Evolutionary conservation across 92 coral and sea anemone genomes (phyloP).

Genomic region (Porites rus): DNA sequence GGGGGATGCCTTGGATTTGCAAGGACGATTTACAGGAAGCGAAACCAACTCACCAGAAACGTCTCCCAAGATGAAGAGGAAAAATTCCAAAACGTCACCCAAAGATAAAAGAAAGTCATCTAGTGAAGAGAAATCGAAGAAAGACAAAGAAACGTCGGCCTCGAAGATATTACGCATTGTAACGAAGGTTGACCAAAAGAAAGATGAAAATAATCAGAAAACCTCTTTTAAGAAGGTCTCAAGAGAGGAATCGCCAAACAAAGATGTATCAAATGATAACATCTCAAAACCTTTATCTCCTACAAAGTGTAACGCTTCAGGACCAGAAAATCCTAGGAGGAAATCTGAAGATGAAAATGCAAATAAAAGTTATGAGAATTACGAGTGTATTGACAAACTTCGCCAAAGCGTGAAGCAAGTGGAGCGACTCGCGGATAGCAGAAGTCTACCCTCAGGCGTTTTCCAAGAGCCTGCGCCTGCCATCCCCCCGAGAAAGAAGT

Average conservation of each 20-base stretch:
- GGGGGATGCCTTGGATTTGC: constrained; percentile 40
- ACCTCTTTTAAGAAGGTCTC: neutral
- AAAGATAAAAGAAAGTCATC: constrained; percentile 36
- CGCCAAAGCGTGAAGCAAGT: neutral
- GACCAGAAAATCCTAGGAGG: neutral
- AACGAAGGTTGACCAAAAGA: constrained; percentile 22
- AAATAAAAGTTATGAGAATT: constrained; percentile 15
- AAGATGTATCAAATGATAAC: neutral
- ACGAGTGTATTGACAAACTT: neutral
- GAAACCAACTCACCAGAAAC: constrained; percentile 62
- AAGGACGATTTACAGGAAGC: constrained; percentile 40
- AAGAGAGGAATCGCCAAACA: constrained; percentile 30
- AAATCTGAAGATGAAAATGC: constrained; percentile 2
- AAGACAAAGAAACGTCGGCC: constrained; percentile 27
- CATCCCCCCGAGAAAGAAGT: constrained; percentile 88
- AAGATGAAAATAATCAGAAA: constrained; percentile 6
- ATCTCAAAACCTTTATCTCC: neutral
- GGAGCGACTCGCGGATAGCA: neutral
- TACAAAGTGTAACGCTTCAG: neutral
- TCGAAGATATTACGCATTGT: constrained; percentile 28
- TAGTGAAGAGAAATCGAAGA: constrained; percentile 43
- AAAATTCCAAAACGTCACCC: constrained; percentile 39
- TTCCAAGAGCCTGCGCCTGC: constrained; percentile 65
- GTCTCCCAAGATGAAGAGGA: constrained; percentile 52
- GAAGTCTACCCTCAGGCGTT: neutral